Evolutionary conservation across 2,113 vertebrate species (phyloP).

Genomic region (Psettodes erumei): DNA sequence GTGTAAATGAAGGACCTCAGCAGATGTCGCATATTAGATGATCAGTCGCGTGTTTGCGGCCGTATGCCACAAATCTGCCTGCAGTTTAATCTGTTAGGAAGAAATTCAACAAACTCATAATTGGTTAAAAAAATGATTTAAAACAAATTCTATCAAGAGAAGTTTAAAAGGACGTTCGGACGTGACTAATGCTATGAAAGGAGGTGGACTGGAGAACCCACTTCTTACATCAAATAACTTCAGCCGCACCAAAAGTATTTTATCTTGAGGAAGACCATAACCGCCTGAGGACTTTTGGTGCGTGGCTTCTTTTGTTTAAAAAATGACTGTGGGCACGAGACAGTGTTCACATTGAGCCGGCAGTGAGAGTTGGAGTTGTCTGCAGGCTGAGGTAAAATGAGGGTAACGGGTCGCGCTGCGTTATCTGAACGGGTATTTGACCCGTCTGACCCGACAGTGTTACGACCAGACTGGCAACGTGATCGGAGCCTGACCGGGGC

Average conservation of each 20-base stretch:
- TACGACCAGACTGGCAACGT: slow-evolving; percentile 62
- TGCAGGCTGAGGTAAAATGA: slow-evolving; percentile 59
- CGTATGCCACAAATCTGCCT: background rate
- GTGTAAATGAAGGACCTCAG: slow-evolving; percentile 44
- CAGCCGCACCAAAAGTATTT: background rate
- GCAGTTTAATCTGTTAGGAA: background rate
- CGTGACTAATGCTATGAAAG: background rate
- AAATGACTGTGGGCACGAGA: background rate
- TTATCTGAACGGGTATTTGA: slow-evolving; percentile 79
- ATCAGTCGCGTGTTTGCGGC: slow-evolving; percentile 21
- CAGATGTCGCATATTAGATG: slow-evolving; percentile 58
- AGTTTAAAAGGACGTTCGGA: background rate
- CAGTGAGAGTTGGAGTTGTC: slow-evolving; percentile 25
- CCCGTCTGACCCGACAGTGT: slow-evolving; percentile 70
- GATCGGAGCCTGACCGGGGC: slow-evolving; percentile 45
- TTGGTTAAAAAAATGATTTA: background rate
- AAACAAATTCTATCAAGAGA: background rate
- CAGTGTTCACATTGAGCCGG: slow-evolving; percentile 10
- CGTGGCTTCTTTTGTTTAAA: too few species aligned
- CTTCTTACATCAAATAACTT: background rate
- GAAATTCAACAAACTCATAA: background rate
- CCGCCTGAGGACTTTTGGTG: too few species aligned
- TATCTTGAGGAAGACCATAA: too few species aligned
- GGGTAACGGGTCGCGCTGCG: slow-evolving; percentile 55
- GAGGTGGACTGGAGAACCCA: background rate